Conservation (phyloP, 2,113 vertebrate species). For the Festucalex cinctus region DNA sequence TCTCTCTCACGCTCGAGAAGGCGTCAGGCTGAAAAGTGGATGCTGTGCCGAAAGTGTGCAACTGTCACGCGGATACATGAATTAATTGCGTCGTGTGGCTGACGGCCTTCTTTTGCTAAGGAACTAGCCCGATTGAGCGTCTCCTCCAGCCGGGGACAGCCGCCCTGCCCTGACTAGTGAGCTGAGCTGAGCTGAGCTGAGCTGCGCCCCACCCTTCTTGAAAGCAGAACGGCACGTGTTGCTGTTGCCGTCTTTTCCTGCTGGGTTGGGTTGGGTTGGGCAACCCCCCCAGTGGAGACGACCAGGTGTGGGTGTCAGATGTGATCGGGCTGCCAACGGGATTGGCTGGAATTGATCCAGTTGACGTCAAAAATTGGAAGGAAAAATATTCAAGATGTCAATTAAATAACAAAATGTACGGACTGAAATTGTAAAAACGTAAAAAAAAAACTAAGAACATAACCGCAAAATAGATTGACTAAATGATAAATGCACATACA, state of each 20-base stretch:
- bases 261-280: slow-evolving; percentile 23
- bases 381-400: too few species aligned
- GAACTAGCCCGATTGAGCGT: slow-evolving; percentile 48
- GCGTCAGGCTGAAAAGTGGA: slow-evolving; percentile 41
- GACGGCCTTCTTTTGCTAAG: slow-evolving; percentile 36
- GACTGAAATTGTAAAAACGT: too few species aligned
- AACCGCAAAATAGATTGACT: too few species aligned
- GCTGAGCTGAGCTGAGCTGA: too few species aligned
- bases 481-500: too few species aligned
- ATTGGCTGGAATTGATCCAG: too few species aligned
- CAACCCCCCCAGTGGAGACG: slow-evolving; percentile 55
- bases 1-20: slow-evolving; percentile 28
- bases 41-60: slow-evolving; percentile 23
- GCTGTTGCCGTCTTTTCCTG: slow-evolving; percentile 50
- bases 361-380: too few species aligned
- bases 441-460: too few species aligned
- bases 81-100: slow-evolving; percentile 36
- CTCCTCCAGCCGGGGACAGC: slow-evolving; percentile 53
- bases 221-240: slow-evolving; percentile 48
- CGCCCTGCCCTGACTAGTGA: slow-evolving; percentile 51
- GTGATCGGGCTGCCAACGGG: too few species aligned
- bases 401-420: too few species aligned
- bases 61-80: slow-evolving; percentile 54
- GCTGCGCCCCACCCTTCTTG: slow-evolving; percentile 59
- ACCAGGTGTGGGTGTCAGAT: too few species aligned